Evolutionary conservation across 53 echinoderm and acorn worm genomes (phyloP).

Genomic region (Henricia sp.): DNA sequence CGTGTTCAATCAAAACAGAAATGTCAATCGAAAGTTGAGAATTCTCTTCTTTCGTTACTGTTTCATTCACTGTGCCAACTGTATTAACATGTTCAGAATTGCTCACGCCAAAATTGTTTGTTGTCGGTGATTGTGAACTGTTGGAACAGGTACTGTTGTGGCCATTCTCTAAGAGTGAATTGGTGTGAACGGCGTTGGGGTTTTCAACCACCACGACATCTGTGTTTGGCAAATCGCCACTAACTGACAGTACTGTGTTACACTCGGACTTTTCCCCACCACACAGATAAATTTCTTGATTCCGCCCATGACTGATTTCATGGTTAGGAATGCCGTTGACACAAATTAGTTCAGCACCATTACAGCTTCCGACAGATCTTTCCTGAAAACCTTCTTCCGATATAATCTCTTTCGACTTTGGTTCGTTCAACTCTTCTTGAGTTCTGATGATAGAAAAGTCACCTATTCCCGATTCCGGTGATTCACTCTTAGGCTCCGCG

Average conservation of each 20-base stretch:
- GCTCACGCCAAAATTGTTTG: too few species aligned
- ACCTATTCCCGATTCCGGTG: slow-evolving; percentile 19
- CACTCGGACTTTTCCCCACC: neutral
- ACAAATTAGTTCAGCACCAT: neutral
- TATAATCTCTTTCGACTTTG: neutral
- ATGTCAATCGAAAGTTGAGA: too few species aligned
- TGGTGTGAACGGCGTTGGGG: neutral
- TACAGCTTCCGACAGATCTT: neutral
- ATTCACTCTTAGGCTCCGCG: neutral
- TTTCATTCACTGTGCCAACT: too few species aligned
- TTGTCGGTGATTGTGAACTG: too few species aligned
- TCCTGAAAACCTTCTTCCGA: neutral
- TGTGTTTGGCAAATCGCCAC: neutral
- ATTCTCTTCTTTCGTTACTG: too few species aligned
- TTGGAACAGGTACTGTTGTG: neutral
- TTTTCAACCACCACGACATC: neutral
- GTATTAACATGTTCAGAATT: too few species aligned
- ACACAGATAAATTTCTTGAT: neutral
- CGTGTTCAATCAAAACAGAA: too few species aligned
- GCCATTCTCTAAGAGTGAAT: neutral
- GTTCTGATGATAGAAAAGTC: neutral
- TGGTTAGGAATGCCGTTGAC: neutral
- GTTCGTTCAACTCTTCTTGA: neutral
- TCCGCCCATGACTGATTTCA: neutral
- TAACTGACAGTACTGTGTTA: neutral